phyloP scores from a whole-genome alignment of 2,797 vertebrate genomes.

The Hapalemur alaotrensis region DNA sequence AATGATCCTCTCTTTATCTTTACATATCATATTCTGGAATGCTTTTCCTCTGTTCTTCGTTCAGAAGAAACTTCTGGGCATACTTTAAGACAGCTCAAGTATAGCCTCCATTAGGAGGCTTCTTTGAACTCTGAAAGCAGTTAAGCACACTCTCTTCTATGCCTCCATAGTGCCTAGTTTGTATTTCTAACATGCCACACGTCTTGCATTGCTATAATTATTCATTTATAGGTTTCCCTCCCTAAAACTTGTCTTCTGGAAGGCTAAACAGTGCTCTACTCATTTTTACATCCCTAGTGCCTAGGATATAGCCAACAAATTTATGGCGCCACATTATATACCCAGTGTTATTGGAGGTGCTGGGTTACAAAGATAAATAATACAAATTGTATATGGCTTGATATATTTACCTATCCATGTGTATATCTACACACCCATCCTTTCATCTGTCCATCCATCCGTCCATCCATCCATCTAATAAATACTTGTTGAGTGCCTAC shows the following conservation, averaged over 20 bases:
- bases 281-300: neutral
- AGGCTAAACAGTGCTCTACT: neutral
- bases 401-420: neutral
- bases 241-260: neutral
- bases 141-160: neutral
- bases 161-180: neutral
- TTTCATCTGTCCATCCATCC: neutral
- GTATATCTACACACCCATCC: neutral
- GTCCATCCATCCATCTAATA: neutral
- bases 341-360: neutral
- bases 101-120: neutral
- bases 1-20: neutral
- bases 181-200: neutral
- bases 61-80: constrained; percentile 17
- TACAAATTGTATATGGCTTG: neutral
- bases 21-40: neutral
- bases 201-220: neutral
- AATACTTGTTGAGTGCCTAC: neutral
- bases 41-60: constrained; percentile 16
- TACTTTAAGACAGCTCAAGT: neutral
- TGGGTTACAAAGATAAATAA: neutral
- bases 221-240: neutral
- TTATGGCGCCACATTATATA: neutral
- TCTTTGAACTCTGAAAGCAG: neutral
- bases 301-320: neutral